phyloP scores from a whole-genome alignment of 2,113 vertebrate species.

The Lycaon pictus region DNA sequence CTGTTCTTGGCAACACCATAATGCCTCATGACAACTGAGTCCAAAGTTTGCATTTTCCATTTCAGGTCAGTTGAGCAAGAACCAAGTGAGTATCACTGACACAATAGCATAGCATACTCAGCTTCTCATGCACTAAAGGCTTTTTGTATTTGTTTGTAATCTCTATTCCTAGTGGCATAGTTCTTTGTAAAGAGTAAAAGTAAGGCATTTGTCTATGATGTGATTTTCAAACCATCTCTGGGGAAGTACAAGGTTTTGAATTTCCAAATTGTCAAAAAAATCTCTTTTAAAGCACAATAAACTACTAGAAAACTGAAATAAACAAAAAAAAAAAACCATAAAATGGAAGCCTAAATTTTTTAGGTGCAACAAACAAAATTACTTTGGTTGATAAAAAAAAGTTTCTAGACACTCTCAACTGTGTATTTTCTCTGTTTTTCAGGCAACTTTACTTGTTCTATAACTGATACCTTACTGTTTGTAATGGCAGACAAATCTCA shows the following conservation, averaged over 20 bases:
- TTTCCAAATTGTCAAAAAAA: background rate
- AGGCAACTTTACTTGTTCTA: background rate
- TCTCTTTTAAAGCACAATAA: background rate
- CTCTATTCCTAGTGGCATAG: background rate
- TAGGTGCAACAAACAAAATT: background rate
- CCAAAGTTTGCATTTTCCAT: background rate
- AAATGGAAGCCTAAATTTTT: background rate
- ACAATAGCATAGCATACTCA: background rate
- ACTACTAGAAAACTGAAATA: background rate
- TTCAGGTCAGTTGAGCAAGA: constrained; percentile 5
- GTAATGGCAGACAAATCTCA: background rate
- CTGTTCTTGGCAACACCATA: background rate
- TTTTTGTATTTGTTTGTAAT: background rate
- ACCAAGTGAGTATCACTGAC: background rate
- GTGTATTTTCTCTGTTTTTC: constrained; percentile 32
- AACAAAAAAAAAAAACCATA: background rate
- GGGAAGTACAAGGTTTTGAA: background rate
- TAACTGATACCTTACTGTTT: background rate
- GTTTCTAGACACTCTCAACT: background rate
- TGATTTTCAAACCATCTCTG: background rate
- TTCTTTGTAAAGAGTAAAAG: background rate
- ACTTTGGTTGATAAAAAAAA: background rate
- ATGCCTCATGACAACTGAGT: background rate
- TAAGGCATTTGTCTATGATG: background rate
- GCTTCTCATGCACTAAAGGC: background rate